Conservation (phyloP, 2,888 invertebrate genomes). For the Pollenia amentaria region DNA sequence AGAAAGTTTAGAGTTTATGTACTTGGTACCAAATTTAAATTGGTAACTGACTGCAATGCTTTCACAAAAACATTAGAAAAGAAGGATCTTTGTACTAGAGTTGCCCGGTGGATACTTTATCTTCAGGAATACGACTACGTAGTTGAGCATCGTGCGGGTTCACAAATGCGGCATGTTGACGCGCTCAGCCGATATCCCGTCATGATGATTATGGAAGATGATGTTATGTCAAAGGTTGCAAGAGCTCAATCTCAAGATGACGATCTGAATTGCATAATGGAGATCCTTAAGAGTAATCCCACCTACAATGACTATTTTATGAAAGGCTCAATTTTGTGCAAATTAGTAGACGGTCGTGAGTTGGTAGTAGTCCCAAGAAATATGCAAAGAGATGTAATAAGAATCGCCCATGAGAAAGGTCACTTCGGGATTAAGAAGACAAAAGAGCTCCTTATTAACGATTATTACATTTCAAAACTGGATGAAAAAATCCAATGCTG, state of each 20-base stretch:
- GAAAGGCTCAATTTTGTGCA: background rate
- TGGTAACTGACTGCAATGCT: conserved; percentile 67
- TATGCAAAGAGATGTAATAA: no score
- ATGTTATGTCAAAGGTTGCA: conserved; percentile 46
- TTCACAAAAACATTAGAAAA: conserved; percentile 72
- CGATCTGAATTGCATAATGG: conserved; percentile 33
- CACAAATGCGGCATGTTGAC: conserved; percentile 71
- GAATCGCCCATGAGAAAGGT: no score
- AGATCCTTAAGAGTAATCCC: no score
- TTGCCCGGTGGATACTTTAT: conserved; percentile 66
- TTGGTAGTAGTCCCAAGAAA: no score
- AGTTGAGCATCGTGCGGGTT: conserved; percentile 72
- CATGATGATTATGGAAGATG: conserved; percentile 44
- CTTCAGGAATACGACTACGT: conserved; percentile 63
- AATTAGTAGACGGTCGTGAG: no score
- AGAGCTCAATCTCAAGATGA: conserved; percentile 60
- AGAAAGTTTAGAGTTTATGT: no score
- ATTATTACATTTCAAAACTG: no score
- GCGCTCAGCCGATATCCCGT: conserved; percentile 52
- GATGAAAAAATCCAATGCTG: no score
- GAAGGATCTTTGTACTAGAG: conserved; percentile 67
- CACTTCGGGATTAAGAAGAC: no score
- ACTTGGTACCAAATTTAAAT: no score
- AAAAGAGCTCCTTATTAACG: no score
- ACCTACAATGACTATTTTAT: no score